phyloP scores from a whole-genome alignment of 2,888 invertebrate genomes.

The Physocephala rufipes region DNA sequence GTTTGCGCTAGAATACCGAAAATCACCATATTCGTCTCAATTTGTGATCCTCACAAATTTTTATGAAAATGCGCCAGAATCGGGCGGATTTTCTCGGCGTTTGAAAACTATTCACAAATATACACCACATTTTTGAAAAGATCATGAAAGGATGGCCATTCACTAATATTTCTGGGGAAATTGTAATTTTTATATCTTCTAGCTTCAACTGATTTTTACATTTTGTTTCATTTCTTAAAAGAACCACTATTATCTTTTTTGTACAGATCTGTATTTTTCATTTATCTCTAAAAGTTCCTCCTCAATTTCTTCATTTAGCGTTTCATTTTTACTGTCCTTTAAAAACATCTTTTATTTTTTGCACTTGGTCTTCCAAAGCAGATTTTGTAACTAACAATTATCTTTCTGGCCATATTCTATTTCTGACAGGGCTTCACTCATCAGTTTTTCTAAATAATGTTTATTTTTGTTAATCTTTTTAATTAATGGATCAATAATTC shows the following conservation, averaged over 20 bases:
- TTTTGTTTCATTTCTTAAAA: neutral
- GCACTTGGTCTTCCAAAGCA: too few species aligned
- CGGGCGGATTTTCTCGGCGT: neutral
- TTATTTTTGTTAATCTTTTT: neutral
- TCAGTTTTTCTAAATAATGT: neutral
- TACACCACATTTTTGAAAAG: too few species aligned
- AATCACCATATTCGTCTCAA: too few species aligned
- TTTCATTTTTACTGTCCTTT: neutral
- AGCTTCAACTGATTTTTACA: neutral
- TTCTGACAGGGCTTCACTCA: neutral
- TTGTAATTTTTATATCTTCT: too few species aligned
- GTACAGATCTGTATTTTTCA: neutral
- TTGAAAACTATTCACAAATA: neutral
- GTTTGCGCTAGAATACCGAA: too few species aligned
- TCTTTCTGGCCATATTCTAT: neutral
- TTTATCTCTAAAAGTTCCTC: neutral
- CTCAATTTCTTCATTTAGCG: neutral
- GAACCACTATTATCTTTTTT: neutral
- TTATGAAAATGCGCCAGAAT: too few species aligned
- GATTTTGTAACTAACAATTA: constrained; percentile 4
- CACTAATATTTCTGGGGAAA: too few species aligned
- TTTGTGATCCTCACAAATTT: too few species aligned
- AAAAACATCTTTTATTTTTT: neutral
- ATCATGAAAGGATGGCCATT: too few species aligned
- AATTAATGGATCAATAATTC: neutral